phyloP scores from a whole-genome alignment of 2,113 vertebrate genomes.

The Azemiops feae region DNA sequence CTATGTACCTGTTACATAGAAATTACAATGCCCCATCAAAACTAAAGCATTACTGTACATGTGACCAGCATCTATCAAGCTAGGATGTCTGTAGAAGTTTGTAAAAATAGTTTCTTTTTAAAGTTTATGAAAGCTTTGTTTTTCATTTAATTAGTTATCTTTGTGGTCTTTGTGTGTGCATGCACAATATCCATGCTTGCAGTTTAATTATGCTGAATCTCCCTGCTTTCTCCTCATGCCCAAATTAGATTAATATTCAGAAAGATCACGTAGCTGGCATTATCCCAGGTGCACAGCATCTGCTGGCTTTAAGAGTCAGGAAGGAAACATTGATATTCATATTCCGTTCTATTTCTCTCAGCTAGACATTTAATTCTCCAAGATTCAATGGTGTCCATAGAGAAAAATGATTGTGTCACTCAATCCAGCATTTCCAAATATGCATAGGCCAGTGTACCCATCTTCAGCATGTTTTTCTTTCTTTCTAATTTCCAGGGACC shows the following conservation, averaged over 20 bases:
- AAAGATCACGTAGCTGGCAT: constrained; percentile 47
- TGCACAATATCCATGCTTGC: background rate
- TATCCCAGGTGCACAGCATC: constrained; percentile 22
- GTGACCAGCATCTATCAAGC: background rate
- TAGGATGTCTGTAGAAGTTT: background rate
- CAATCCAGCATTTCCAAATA: background rate
- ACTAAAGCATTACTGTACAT: background rate
- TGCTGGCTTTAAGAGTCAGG: constrained; percentile 29
- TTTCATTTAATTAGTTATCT: background rate
- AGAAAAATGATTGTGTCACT: constrained; percentile 1
- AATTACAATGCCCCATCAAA: background rate
- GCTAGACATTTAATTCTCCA: constrained; percentile 45
- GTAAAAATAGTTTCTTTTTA: background rate
- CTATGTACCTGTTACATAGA: background rate
- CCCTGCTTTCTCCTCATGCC: background rate
- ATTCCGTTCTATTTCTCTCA: constrained; percentile 34
- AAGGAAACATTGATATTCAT: constrained; percentile 48
- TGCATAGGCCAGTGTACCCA: background rate
- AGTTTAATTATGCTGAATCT: constrained; percentile 18
- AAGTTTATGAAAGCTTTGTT: background rate
- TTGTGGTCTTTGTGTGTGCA: background rate
- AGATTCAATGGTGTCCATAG: constrained; percentile 12
- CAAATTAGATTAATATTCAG: constrained; percentile 39
- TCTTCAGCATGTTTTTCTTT: background rate
- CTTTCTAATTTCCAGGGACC: background rate